A percentile compares a stretch with the other conserved stretches of the same genome.
These are phyloP conservation scores for Philantomba maxwellii DNA, from an alignment of 2,113 vertebrate genomes.

Conservation along the genomic window DNA sequence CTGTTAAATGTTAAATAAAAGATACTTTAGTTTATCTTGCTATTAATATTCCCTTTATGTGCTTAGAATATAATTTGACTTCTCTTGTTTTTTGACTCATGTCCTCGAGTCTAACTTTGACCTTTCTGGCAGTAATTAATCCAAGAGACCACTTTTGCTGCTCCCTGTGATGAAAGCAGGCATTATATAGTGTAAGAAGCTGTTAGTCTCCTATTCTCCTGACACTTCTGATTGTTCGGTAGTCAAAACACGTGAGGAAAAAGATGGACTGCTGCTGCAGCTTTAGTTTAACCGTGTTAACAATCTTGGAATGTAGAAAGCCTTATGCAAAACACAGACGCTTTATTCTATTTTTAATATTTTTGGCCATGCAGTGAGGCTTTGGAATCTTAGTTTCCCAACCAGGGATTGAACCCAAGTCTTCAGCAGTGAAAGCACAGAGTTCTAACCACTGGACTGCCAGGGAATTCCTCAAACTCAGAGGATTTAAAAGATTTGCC, in stretches of 20 bases:
- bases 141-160: neutral
- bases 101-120: neutral
- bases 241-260: neutral
- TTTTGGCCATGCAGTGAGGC: neutral
- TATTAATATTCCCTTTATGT: neutral
- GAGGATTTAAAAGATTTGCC: neutral
- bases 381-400: neutral
- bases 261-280: neutral
- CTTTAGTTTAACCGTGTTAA: neutral
- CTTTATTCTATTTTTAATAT: neutral
- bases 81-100: neutral
- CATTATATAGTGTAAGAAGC: neutral
- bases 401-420: neutral
- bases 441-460: neutral
- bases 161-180: neutral
- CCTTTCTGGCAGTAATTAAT: neutral
- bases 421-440: neutral
- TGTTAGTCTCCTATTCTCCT: neutral
- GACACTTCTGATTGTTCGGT: neutral
- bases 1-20: neutral
- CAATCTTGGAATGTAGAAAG: neutral
- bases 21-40: neutral
- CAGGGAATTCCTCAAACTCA: neutral
- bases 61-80: neutral
- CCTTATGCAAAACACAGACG: neutral